A percentile compares a stretch with the other conserved stretches of the same genome.
phyloP scores from a whole-genome alignment of 2,797 vertebrate species.

The Okamejei kenojei region DNA sequence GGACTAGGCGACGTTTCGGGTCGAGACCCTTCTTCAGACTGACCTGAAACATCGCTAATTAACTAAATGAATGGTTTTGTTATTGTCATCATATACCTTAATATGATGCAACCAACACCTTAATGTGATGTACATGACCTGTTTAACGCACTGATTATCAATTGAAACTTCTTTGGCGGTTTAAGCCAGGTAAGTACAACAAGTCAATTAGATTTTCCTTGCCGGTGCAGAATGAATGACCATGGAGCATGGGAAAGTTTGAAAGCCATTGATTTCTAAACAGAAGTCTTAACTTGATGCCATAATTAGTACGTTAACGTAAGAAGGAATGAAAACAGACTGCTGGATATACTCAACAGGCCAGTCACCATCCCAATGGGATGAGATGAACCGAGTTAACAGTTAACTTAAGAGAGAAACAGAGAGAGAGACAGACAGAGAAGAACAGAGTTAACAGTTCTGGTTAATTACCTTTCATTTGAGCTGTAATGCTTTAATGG shows the following conservation, averaged over 20 bases:
- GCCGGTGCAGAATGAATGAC: background rate
- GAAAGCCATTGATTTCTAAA: constrained; percentile 1
- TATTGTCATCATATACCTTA: background rate
- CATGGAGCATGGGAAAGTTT: background rate
- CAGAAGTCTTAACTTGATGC: background rate
- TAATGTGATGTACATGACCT: background rate
- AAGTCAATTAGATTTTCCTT: background rate
- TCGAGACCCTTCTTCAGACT: too few species aligned
- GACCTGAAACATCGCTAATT: too few species aligned
- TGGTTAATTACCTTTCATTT: too few species aligned
- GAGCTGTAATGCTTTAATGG: background rate
- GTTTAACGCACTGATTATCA: background rate
- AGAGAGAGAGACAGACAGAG: background rate
- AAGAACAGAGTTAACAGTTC: background rate
- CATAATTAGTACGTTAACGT: background rate
- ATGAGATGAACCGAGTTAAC: background rate
- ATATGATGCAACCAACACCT: background rate
- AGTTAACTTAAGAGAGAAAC: background rate
- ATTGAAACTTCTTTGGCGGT: background rate
- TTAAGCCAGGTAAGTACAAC: background rate
- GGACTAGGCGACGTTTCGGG: too few species aligned
- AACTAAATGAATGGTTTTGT: background rate
- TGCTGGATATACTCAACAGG: background rate
- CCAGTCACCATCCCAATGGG: background rate
- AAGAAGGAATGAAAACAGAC: background rate